These are phyloP conservation scores for Eupithecia centaureata DNA, from an alignment of 2,888 invertebrate species.

Conservation along the genomic window DNA sequence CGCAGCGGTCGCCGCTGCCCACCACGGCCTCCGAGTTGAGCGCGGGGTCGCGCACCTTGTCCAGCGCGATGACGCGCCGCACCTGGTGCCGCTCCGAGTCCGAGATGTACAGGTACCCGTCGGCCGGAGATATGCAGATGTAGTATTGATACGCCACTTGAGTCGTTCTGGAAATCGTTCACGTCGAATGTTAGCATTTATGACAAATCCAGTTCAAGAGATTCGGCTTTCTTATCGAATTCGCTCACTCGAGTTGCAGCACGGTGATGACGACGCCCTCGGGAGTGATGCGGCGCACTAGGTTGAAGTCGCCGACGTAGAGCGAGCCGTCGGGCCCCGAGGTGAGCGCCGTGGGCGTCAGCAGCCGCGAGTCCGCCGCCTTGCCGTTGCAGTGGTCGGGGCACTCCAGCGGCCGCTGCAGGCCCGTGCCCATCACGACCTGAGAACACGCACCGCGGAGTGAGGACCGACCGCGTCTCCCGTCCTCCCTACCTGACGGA, in stretches of 20 bases:
- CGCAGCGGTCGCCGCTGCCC: slow-evolving; percentile 96
- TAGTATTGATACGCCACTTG: slow-evolving; percentile 99
- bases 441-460: slow-evolving; percentile 72
- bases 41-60: slow-evolving; percentile 91
- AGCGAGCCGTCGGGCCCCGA: slow-evolving; percentile 98
- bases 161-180: slow-evolving; percentile 88
- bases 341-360: slow-evolving; percentile 97
- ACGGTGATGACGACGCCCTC: slow-evolving; percentile 96
- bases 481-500: not conserved
- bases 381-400: slow-evolving; percentile 94
- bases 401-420: slow-evolving; percentile 93
- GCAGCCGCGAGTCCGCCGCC: slow-evolving; percentile 92
- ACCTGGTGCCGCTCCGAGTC: slow-evolving; percentile 97
- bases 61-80: slow-evolving; percentile 89
- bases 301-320: slow-evolving; percentile 98
- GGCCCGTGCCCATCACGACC: slow-evolving; percentile 96
- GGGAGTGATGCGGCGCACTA: slow-evolving; percentile 94
- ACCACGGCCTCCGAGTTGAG: slow-evolving; percentile 94
- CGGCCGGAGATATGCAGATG: slow-evolving; percentile 97
- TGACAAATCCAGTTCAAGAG: not conserved
- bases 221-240: not conserved
- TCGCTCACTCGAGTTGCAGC: slow-evolving; percentile 90
- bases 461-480: not conserved
- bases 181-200: not conserved
- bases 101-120: slow-evolving; percentile 97